Percentiles rank a stretch among this genome's conserved stretches.
Evolutionary conservation across 2,888 invertebrate species (phyloP).

Genomic region (Synergus gifuensis): DNA sequence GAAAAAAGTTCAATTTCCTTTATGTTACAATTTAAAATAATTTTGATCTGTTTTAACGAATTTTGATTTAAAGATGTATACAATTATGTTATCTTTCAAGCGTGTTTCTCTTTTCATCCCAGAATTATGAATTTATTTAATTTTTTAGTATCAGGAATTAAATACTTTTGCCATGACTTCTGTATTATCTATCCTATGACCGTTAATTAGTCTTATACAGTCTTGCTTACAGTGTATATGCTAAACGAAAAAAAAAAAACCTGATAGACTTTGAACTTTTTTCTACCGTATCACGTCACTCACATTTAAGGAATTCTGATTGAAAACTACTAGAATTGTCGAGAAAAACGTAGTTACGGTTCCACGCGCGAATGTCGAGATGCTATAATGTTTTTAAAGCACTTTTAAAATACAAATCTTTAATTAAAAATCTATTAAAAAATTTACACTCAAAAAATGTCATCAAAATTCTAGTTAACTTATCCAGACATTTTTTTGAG

Average conservation of each 20-base stretch:
- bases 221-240: neutral
- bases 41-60: neutral
- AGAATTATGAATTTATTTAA: no score
- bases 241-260: neutral
- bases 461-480: no score
- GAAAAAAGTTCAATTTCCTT: neutral
- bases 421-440: no score
- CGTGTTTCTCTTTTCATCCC: no score
- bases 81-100: no score
- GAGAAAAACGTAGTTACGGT: neutral
- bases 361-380: neutral
- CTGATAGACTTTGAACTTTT: constrained; percentile 27
- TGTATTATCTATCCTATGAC: neutral
- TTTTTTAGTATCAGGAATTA: neutral
- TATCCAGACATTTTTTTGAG: no score
- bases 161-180: neutral
- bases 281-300: neutral
- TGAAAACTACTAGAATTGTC: neutral
- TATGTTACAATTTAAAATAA: neutral
- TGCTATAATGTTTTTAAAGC: no score
- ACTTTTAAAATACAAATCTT: no score
- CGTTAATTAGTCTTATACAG: neutral
- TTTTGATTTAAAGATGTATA: no score
- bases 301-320: constrained; percentile 14
- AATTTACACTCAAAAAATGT: no score